A percentile compares a stretch with the other conserved stretches of the same genome.
phyloP scores from a whole-genome alignment of 2,888 invertebrate species.

The Epinotia bilunana region DNA sequence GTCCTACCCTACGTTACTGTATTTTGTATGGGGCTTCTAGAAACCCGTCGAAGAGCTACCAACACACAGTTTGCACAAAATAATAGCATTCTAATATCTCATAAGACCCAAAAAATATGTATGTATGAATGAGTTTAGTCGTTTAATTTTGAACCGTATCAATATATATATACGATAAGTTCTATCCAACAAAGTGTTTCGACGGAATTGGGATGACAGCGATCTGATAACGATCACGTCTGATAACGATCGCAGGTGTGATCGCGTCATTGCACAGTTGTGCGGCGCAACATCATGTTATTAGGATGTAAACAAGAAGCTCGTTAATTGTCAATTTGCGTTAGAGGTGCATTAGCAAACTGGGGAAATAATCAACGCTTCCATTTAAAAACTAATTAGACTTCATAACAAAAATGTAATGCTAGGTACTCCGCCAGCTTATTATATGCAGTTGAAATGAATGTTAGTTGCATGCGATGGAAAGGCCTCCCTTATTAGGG shows the following conservation, averaged over 20 bases:
- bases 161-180: background rate
- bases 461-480: slow-evolving; percentile 21
- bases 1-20: background rate
- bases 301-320: slow-evolving; percentile 37
- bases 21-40: background rate
- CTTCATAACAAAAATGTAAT: slow-evolving; percentile 14
- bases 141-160: background rate
- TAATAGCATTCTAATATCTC: background rate
- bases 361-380: slow-evolving; percentile 22
- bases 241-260: slow-evolving; percentile 24
- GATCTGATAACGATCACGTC: slow-evolving; percentile 14
- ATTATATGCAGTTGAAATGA: slow-evolving; percentile 22
- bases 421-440: background rate
- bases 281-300: slow-evolving; percentile 6
- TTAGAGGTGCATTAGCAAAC: slow-evolving; percentile 36
- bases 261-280: slow-evolving; percentile 27
- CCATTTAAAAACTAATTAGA: slow-evolving; percentile 36
- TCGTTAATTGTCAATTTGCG: slow-evolving; percentile 42
- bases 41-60: background rate
- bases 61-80: background rate
- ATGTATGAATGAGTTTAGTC: too few relatives aligned
- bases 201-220: too few relatives aligned
- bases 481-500: slow-evolving; percentile 24
- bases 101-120: background rate
- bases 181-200: too few relatives aligned